Conservation (phyloP, 2,888 invertebrate genomes). For the Flexamia atlantica region DNA sequence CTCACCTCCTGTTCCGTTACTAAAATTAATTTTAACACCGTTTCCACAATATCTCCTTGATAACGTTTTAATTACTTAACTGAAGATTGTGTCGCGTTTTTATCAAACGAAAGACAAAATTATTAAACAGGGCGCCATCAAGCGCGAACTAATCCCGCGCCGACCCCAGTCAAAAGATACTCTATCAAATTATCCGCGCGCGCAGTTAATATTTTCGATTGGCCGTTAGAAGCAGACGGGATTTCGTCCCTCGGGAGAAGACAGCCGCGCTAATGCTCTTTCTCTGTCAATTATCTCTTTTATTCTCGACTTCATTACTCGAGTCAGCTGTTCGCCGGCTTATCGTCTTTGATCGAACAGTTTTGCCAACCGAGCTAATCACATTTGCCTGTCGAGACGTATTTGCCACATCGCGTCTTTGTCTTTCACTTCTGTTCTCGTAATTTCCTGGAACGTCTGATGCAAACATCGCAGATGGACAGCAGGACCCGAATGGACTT, state of each 20-base stretch:
- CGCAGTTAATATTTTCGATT: constrained; percentile 57
- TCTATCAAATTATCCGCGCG: constrained; percentile 57
- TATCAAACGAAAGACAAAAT: constrained; percentile 55
- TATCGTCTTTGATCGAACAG: constrained; percentile 56
- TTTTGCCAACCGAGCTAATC: constrained; percentile 50
- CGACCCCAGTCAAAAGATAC: constrained; percentile 57
- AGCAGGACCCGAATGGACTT: background rate
- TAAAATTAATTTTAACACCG: background rate
- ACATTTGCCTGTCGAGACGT: constrained; percentile 50
- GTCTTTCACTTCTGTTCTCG: constrained; percentile 22
- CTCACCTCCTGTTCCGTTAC: too few species aligned
- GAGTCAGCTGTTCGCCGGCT: constrained; percentile 57
- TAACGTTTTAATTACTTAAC: constrained; percentile 45
- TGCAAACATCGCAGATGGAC: background rate
- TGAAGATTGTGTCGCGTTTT: constrained; percentile 41
- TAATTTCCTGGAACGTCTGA: background rate
- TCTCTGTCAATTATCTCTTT: constrained; percentile 53
- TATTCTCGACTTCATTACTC: constrained; percentile 58
- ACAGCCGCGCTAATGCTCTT: constrained; percentile 49
- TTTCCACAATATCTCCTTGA: background rate
- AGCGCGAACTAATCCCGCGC: constrained; percentile 46
- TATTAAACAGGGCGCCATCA: constrained; percentile 33
- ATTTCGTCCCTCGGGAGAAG: constrained; percentile 52
- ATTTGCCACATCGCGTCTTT: constrained; percentile 24
- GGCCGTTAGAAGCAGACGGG: constrained; percentile 48